Percentiles rank a stretch among this genome's conserved stretches.
These are phyloP conservation scores for Cheilosia urbana DNA, from an alignment of 2,888 invertebrate genomes.

Conservation along the genomic window DNA sequence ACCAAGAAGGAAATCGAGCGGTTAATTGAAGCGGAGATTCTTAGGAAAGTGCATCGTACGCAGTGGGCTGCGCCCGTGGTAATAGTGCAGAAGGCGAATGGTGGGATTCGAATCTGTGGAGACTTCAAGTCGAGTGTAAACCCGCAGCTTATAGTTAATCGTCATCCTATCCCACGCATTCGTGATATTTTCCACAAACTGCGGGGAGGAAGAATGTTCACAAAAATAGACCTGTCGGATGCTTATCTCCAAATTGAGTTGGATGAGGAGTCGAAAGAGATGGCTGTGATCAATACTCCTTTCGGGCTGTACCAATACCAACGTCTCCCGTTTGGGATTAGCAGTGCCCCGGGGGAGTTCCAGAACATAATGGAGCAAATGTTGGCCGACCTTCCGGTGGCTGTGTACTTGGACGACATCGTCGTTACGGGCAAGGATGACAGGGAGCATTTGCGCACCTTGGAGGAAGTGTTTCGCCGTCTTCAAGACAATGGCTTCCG, in stretches of 20 bases:
- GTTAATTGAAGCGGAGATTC: neutral
- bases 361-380: constrained; percentile 13
- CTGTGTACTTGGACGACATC: too few species aligned
- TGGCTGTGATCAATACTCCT: too few species aligned
- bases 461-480: too few species aligned
- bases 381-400: constrained; percentile 9
- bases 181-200: neutral
- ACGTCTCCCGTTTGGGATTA: neutral
- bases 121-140: neutral
- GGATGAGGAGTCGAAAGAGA: neutral
- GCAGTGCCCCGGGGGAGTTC: constrained; percentile 15
- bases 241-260: too few species aligned
- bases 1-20: neutral
- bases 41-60: constrained; percentile 9
- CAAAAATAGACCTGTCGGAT: neutral
- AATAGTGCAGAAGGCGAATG: constrained; percentile 7
- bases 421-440: too few species aligned
- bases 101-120: neutral
- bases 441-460: too few species aligned
- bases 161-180: neutral
- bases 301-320: too few species aligned
- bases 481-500: neutral
- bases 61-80: constrained; percentile 14
- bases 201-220: neutral
- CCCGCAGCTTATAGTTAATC: neutral